These are phyloP conservation scores for Oenanthe melanoleuca DNA, from an alignment of 2,113 vertebrate species.

Conservation along the genomic window DNA sequence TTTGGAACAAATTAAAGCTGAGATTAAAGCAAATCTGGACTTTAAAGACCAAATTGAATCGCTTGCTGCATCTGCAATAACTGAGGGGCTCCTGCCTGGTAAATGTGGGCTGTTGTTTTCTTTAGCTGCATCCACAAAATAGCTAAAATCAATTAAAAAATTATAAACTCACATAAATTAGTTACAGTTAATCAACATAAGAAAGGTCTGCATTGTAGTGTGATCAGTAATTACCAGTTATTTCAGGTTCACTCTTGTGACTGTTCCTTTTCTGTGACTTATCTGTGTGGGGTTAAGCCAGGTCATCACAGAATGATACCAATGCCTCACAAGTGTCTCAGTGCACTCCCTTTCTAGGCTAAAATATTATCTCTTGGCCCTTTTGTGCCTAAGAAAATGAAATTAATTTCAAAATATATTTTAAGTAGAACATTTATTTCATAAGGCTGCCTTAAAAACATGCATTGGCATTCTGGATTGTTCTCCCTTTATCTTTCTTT, in stretches of 20 bases:
- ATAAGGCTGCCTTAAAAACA: not conserved
- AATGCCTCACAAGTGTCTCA: not conserved
- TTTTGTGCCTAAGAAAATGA: not conserved
- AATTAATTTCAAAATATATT: not conserved
- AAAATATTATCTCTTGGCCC: not conserved
- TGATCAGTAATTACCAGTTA: not conserved
- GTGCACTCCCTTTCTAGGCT: not conserved
- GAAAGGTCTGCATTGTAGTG: not conserved
- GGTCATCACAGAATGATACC: not conserved
- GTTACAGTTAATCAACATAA: not conserved
- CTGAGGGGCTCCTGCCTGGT: not conserved
- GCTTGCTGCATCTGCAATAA: not conserved
- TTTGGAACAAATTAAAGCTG: not conserved
- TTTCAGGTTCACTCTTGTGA: not conserved
- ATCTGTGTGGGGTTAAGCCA: not conserved
- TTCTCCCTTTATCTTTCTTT: not conserved
- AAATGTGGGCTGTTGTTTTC: not conserved
- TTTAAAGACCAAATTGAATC: not conserved
- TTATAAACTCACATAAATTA: not conserved
- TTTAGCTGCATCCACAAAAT: not conserved
- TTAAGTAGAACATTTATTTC: not conserved
- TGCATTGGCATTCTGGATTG: not conserved
- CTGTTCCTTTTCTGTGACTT: not conserved
- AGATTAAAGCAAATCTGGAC: constrained; percentile 36
- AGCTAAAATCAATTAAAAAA: not conserved